Evolutionary conservation across 53 echinoderm and acorn worm genomes (phyloP), one percentile per base, ranked within the genome.

Genomic region (Echinarachnius parma): DNA sequence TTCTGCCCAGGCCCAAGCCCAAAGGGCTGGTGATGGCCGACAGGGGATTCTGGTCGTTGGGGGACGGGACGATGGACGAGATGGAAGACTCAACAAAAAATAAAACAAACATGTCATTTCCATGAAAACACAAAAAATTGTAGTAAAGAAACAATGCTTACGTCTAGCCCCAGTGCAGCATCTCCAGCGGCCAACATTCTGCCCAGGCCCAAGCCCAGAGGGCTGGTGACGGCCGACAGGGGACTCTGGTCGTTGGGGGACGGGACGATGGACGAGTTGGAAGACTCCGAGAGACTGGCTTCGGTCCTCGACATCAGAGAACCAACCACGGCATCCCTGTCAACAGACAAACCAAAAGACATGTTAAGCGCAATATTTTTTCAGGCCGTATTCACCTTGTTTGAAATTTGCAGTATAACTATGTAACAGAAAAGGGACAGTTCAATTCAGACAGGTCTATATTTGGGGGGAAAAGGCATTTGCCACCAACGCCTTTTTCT

Each of bases 271-370:
- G 93, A 89, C 0, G 78, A 49, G n/a, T 64, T 81, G n/a, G 58
- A 57, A 20, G 93, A 92, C 55, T 89, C 81, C 5, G 89, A 78
- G 11, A 85, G 77, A 25, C 80, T 80, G 4, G 90, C 55, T 29
- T 86, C 83, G 28, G 82, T 80, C 21, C 89, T 78, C 18, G 85
- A 92, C 75, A 92, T 82, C 55, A 94, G 68, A 9, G 94, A 90
- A 3, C 82, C 89, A 4, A 94, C 94, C 2, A 94, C 94, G 25
- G 94, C 94, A 75, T 84, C 81, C 46, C 94, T 94, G 79, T 39
- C n/a, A 32, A 35, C 2, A 15, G 22, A 13, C 25, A 62, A 20
- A 27, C 3, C 27, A 55, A 55, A 27, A 9, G 29, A 11, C n/a
- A n/a, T n/a, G n/a, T n/a, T n/a, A n/a, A n/a, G n/a, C n/a, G n/a